Evolutionary conservation across 2,797 vertebrate genomes (phyloP).

Genomic region (Hybognathus amarus): DNA sequence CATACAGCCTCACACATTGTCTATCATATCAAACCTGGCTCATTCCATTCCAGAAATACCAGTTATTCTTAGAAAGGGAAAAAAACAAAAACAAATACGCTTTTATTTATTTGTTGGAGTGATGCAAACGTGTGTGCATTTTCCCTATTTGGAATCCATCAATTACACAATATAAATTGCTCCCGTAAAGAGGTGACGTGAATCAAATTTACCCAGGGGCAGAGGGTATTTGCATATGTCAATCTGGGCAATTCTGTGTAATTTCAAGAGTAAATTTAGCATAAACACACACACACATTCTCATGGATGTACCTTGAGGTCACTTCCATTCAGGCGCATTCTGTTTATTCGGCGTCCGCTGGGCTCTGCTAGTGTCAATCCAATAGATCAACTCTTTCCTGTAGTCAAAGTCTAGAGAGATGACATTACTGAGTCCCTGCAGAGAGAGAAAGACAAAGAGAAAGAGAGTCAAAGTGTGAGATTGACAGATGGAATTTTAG

Average conservation of each 20-base stretch:
- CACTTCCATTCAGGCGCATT: conserved; percentile 86
- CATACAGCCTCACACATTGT: neutral
- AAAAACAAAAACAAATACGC: neutral
- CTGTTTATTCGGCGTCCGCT: conserved; percentile 86
- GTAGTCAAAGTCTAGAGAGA: conserved; percentile 87
- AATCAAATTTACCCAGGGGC: conserved; percentile 23
- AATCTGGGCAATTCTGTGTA: neutral
- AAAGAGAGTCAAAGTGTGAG: conserved; percentile 22
- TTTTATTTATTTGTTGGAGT: conserved; percentile 22
- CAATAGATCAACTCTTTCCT: conserved; percentile 87
- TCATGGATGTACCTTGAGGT: conserved; percentile 78
- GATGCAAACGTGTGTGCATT: neutral
- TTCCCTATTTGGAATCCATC: conserved; percentile 6
- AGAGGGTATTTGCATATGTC: conserved; percentile 15
- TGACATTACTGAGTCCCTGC: conserved; percentile 86
- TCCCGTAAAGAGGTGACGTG: neutral
- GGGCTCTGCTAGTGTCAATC: conserved; percentile 87
- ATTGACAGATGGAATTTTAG: conserved; percentile 11
- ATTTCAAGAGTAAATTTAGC: neutral
- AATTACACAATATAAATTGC: conserved; percentile 12
- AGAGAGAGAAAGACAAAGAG: conserved; percentile 59
- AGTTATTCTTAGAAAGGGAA: neutral
- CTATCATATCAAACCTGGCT: neutral
- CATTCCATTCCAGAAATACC: neutral
- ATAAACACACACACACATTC: conserved; percentile 1